Base-by-base conservation (phyloP, 2,888 invertebrate species). In the Drosophila subsilvestris region DNA sequence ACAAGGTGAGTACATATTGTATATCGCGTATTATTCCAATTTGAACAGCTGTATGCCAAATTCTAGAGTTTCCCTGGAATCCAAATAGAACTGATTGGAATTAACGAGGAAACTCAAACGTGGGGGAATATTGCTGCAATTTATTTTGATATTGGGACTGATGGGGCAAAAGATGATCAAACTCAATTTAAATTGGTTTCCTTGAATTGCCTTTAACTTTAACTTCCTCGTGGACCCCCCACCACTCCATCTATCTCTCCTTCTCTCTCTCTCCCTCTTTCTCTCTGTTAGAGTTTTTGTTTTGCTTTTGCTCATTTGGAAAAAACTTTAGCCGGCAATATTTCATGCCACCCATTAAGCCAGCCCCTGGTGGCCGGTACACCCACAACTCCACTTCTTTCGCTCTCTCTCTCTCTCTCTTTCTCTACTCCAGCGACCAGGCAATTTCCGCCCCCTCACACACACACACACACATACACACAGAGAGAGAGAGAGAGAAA, bases 301-400 rank as follows among this genome's bases (percentile, higher is more conserved):
- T 68, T 68, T 76, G 63, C 67, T 84, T 80, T 80, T 80, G 70
- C 76, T 82, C 68, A 68, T 79, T 72, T 75, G 67, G 50, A 56
- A 51, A 65, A 87, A 89, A 85, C 76, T 85, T 86, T 58, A 84
- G 78, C 87, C 89, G 84, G 81, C 87, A 80, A 86, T 76, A 80
- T 86, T 76, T 78, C 77, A 80, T 85, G 87, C 86, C 86, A 89
- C 72, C 76, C 87, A 88, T 78, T 80, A 76, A 76, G 76, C 61
- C 56, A 74, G 14, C 51, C 20, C 6, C 2, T 29, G 37, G 14
- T 37, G 37, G 37, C 37, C 37, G 37, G 37, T 37, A 37, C 56
- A 3, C 20, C 14, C 60, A 45, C 20, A 22, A 45, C 43, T 14
- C 29, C 22, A 18, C 22, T 22, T 44, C 12, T 32, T 45, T 44